phyloP scores from a whole-genome alignment of 2,113 vertebrate genomes.

The Dryoscopus gambensis region DNA sequence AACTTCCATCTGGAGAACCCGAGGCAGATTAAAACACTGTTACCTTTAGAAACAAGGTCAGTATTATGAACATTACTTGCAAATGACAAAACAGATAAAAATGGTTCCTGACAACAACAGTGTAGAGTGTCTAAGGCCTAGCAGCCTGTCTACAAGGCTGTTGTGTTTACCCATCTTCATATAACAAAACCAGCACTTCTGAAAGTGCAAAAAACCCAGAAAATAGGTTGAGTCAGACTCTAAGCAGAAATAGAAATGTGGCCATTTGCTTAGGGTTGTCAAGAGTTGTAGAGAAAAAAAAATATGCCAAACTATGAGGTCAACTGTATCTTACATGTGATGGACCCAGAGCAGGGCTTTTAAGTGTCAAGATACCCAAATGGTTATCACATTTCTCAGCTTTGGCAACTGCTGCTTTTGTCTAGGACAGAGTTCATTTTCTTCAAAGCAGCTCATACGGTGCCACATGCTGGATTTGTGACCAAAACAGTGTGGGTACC shows the following conservation, averaged over 20 bases:
- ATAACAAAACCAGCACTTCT: neutral
- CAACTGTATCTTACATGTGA: neutral
- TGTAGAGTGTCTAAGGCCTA: neutral
- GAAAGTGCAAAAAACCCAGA: neutral
- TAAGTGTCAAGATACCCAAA: neutral
- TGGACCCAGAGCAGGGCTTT: neutral
- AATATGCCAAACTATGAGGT: neutral
- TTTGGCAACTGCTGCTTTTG: neutral
- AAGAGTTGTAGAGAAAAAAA: neutral
- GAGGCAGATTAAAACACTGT: neutral
- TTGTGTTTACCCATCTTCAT: neutral
- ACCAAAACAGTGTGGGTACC: neutral
- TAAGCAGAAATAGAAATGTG: neutral
- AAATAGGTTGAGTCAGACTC: neutral
- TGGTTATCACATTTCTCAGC: neutral
- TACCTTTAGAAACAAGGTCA: neutral
- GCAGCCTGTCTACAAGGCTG: neutral
- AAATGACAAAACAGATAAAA: neutral
- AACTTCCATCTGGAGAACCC: neutral
- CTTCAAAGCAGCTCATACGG: neutral
- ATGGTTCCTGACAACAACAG: neutral
- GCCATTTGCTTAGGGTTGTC: neutral
- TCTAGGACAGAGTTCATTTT: neutral
- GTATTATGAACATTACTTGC: neutral
- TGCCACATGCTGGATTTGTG: neutral